Base-by-base conservation (phyloP, 2,797 vertebrate species). In the Sarcophilus harrisii region DNA sequence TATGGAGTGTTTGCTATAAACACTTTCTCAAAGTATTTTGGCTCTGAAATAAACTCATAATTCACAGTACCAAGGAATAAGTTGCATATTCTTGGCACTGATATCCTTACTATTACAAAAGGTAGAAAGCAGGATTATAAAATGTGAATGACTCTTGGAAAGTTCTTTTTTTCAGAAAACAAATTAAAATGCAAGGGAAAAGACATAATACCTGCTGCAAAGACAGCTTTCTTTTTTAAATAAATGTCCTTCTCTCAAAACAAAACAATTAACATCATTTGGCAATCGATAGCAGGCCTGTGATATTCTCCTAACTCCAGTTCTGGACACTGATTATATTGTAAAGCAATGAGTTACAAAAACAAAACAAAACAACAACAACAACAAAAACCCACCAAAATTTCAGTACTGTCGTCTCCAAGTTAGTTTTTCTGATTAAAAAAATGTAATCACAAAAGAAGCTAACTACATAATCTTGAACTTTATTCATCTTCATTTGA, bases 131-230 rank as follows among this genome's bases (percentile, higher is more conserved):
- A 52, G 93, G 91, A 57, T n/a, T 91, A 55, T 32, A 95, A 93
- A 95, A 62, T 11, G 90, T 90, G 28, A 92, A 94, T 58, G 90
- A 62, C 0, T 52, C 93, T 57, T 92, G 21, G 94, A 95, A 92
- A 2, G 18, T 95, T 93, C 59, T 29, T 24, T 60, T 92, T 93
- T 93, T 91, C 38, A 95, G 92, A 94, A 95, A 94, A 49, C 81
- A 96, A 96, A 93, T 96, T 93, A 94, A 97, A 96, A 96, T 90
- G 94, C 66, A 96, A 94, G 93, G 1, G 12, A 60, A 94, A 92
- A 93, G 94, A 14, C 49, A 59, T 62, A 91, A 60, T 81, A 92
- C 28, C 45, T 92, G 11, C 49, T 91, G 58, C 57, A 91, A 93
- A 96, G 58, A 60, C 91, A 97, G 95, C n/a, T 92, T 94, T 54